These are phyloP conservation scores for Phacellophora camtschatica DNA, from an alignment of 30 jellyfish, hydroid and myxozoan genomes.

Conservation along the genomic window DNA sequence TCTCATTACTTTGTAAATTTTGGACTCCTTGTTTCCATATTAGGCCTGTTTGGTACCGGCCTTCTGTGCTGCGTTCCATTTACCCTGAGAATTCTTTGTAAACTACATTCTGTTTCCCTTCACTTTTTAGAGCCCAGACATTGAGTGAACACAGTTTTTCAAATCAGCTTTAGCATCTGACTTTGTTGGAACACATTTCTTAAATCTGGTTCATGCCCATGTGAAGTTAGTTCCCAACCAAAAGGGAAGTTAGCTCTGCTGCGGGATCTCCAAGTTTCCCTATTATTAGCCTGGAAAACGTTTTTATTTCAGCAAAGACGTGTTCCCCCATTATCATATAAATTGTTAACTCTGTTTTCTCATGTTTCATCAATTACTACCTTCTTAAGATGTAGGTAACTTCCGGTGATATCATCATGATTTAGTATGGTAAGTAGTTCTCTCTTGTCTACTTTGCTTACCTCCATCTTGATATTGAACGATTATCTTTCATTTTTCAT, in stretches of 20 bases:
- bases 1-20: neutral
- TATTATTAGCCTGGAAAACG: conserved; percentile 21
- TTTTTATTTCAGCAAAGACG: conserved; percentile 36
- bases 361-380: neutral
- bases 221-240: conserved; percentile 66
- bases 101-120: neutral
- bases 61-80: conserved; percentile 1
- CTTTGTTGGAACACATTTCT: neutral
- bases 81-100: conserved; percentile 14
- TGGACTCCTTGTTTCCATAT: conserved; percentile 9
- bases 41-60: conserved; percentile 42
- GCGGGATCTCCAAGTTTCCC: conserved; percentile 65
- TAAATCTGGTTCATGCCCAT: conserved; percentile 38
- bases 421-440: conserved; percentile 31
- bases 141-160: conserved; percentile 40
- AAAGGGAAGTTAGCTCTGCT: conserved; percentile 48
- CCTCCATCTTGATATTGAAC: conserved; percentile 11
- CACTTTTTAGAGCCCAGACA: conserved; percentile 32
- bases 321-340: conserved; percentile 53
- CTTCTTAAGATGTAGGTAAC: neutral
- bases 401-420: neutral
- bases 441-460: conserved; percentile 27
- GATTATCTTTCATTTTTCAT: neutral
- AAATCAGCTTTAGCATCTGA: conserved; percentile 6
- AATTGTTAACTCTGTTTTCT: conserved; percentile 45